phyloP scores from a whole-genome alignment of 2,888 invertebrate genomes.

The Aphrophora alni region DNA sequence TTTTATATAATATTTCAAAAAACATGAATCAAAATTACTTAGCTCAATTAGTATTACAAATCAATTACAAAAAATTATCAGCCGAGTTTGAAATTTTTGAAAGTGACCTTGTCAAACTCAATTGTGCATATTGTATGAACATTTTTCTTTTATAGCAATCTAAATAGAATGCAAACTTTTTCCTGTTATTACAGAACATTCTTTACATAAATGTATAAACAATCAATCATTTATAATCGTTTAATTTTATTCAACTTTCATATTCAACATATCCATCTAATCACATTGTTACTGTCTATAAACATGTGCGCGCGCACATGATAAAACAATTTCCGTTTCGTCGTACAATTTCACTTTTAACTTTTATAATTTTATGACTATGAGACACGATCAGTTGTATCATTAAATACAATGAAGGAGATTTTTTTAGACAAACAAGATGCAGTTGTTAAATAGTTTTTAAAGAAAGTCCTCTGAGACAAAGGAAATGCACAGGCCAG shows the following conservation, averaged over 20 bases:
- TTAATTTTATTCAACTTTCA: neutral
- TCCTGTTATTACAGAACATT: no score
- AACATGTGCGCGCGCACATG: neutral
- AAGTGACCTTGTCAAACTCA: no score
- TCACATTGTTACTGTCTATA: neutral
- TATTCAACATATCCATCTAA: neutral
- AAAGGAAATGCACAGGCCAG: neutral
- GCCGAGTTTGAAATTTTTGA: no score
- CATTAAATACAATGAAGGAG: neutral
- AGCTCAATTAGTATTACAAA: no score
- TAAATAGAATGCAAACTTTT: no score
- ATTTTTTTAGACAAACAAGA: neutral
- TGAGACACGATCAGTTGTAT: neutral
- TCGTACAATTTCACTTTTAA: neutral
- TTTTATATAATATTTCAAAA: no score
- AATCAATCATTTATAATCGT: no score
- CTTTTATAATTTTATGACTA: constrained; percentile 5
- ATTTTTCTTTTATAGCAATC: no score
- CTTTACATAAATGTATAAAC: no score
- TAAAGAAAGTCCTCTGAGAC: neutral
- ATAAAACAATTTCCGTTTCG: neutral
- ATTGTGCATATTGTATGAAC: no score
- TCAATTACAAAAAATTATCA: no score
- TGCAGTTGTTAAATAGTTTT: neutral
- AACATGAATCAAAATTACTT: no score